A percentile compares a stretch with the other conserved stretches of the same genome.
Evolutionary conservation across 2,888 invertebrate genomes (phyloP).

Genomic region (Laothoe populi): DNA sequence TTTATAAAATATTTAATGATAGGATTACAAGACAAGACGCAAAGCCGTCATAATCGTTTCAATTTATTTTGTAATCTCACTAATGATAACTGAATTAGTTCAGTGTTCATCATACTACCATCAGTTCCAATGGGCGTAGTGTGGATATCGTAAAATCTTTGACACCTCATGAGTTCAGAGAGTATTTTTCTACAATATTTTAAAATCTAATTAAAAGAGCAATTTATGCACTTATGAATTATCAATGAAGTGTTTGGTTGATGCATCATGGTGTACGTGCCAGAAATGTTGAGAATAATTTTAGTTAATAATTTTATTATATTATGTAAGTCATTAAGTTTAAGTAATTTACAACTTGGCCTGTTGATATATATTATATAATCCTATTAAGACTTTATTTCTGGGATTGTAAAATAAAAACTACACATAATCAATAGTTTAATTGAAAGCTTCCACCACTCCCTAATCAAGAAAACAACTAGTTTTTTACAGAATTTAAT

Average conservation of each 20-base stretch:
- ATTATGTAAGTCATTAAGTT: conserved; percentile 85
- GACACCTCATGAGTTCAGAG: conserved; percentile 73
- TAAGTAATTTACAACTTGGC: conserved; percentile 85
- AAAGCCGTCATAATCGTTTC: conserved; percentile 26
- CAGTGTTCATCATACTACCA: conserved; percentile 48
- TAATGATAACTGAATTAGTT: conserved; percentile 66
- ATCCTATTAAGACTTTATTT: conserved; percentile 85
- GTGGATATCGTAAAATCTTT: conserved; percentile 65
- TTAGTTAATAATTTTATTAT: conserved; percentile 85
- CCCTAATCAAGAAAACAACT: conserved; percentile 6
- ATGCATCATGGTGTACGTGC: conserved; percentile 80
- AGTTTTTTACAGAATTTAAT: neutral
- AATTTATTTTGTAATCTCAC: conserved; percentile 63
- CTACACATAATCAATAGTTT: conserved; percentile 65
- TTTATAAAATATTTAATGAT: conserved; percentile 32
- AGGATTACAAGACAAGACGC: conserved; percentile 20
- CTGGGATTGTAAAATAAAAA: conserved; percentile 85
- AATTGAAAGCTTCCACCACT: conserved; percentile 39
- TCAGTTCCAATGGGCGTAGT: conserved; percentile 65
- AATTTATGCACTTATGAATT: conserved; percentile 72
- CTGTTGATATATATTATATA: conserved; percentile 84
- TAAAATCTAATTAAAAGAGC: conserved; percentile 73
- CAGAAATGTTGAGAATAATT: conserved; percentile 83
- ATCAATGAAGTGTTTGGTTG: conserved; percentile 80
- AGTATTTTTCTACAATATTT: conserved; percentile 84